Percentiles rank a stretch among this genome's conserved stretches.
phyloP scores from a whole-genome alignment of 1,140 invertebrate species.

The Chrysoperla carnea region DNA sequence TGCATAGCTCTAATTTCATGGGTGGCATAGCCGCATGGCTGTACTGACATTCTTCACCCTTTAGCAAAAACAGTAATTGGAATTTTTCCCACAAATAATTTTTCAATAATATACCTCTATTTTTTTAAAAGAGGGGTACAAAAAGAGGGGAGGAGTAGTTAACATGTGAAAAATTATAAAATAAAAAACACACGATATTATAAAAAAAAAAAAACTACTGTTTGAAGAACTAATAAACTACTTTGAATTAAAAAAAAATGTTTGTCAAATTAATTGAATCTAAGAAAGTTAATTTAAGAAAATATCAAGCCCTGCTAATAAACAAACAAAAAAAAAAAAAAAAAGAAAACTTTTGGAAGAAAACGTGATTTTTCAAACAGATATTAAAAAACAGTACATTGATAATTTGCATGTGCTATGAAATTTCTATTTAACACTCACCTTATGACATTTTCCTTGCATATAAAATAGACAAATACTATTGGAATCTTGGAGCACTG shows the following conservation, averaged over 20 bases:
- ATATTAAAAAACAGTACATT: neutral
- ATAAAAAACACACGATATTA: no score
- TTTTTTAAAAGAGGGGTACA: no score
- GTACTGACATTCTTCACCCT: constrained; percentile 62
- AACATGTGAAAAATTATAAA: no score
- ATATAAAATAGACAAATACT: constrained; percentile 65
- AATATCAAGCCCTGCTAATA: no score
- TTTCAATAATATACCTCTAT: no score
- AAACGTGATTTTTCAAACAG: neutral
- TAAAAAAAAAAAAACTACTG: no score
- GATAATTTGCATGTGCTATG: neutral
- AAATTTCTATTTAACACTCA: constrained; percentile 6
- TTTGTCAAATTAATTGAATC: no score
- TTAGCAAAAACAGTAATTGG: constrained; percentile 11
- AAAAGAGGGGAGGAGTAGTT: no score
- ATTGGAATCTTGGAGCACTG: constrained; percentile 37
- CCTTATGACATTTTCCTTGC: constrained; percentile 76
- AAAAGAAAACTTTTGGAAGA: constrained; percentile 5
- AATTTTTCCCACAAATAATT: neutral
- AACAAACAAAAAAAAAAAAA: constrained; percentile 8
- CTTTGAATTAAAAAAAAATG: no score
- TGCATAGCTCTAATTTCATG: constrained; percentile 86
- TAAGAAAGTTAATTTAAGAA: neutral
- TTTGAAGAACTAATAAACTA: no score
- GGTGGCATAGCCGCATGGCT: constrained; percentile 70